Conservation (phyloP, 2,113 vertebrate species). For the Catharus bicknelli region DNA sequence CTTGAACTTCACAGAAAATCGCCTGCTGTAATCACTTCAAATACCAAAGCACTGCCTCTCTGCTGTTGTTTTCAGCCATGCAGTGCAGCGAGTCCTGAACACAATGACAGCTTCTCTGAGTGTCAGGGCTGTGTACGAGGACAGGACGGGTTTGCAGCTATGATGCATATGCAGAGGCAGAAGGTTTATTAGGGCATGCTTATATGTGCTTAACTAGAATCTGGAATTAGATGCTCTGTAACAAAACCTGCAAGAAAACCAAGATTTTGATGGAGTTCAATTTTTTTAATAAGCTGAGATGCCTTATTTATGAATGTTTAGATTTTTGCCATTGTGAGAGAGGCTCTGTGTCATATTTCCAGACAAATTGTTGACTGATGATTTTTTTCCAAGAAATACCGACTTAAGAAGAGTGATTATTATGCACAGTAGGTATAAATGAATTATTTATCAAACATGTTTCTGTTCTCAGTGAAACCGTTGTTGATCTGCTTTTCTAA, state of each 20-base stretch:
- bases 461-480: slow-evolving; percentile 72
- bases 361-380: slow-evolving; percentile 57
- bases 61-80: rapidly evolving
- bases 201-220: not conserved
- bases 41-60: not conserved
- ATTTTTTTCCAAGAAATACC: slow-evolving; percentile 52
- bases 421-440: slow-evolving; percentile 77
- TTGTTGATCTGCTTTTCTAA: slow-evolving; percentile 57
- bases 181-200: not conserved
- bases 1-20: not conserved
- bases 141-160: not conserved
- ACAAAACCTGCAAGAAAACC: not conserved
- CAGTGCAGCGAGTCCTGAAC: not conserved
- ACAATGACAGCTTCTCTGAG: not conserved
- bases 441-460: slow-evolving; percentile 80
- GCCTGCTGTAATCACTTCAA: not conserved
- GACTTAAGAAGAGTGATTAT: slow-evolving; percentile 67
- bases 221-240: not conserved
- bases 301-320: not conserved
- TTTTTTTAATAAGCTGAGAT: not conserved
- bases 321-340: not conserved
- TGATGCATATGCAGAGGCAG: not conserved
- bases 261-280: not conserved
- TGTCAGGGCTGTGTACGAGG: not conserved
- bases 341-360: not conserved